These are phyloP conservation scores for Poecilia gillii DNA, from an alignment of 2,797 vertebrate genomes.

Conservation along the genomic window DNA sequence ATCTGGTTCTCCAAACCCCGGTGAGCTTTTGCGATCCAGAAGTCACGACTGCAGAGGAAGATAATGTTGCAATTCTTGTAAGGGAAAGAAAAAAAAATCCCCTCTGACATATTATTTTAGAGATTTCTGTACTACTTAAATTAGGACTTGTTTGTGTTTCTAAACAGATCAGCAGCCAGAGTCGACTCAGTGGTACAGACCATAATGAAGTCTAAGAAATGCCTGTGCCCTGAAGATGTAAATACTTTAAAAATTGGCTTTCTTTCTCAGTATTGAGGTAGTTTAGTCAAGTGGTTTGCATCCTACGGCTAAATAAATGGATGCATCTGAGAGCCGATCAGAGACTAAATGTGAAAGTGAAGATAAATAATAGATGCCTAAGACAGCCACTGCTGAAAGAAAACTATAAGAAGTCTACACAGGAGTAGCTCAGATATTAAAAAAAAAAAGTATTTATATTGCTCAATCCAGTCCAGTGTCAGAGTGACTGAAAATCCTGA, in stretches of 20 bases:
- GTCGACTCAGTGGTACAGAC: conserved; percentile 14
- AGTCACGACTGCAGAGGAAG: background rate
- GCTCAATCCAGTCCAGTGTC: background rate
- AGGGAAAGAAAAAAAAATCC: background rate
- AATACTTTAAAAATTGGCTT: conserved; percentile 31
- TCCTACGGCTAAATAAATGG: background rate
- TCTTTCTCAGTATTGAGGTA: background rate
- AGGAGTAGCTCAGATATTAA: background rate
- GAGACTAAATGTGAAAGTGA: background rate
- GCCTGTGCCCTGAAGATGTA: conserved; percentile 8
- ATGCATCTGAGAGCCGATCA: background rate
- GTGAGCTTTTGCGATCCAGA: conserved; percentile 13
- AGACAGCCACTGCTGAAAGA: background rate
- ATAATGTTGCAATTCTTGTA: background rate
- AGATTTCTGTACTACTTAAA: conserved; percentile 15
- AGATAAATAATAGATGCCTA: background rate
- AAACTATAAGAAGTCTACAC: background rate
- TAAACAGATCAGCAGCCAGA: conserved; percentile 17
- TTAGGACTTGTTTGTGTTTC: conserved; percentile 29
- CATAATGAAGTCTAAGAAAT: conserved; percentile 9
- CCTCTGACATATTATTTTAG: conserved; percentile 8
- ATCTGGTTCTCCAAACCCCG: conserved; percentile 28
- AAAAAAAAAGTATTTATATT: too few relatives aligned
- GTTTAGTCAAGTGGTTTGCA: conserved; percentile 36
- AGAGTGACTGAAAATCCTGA: background rate